Evolutionary conservation across 2,888 invertebrate species (phyloP).

Genomic region (Lasiommata megera): DNA sequence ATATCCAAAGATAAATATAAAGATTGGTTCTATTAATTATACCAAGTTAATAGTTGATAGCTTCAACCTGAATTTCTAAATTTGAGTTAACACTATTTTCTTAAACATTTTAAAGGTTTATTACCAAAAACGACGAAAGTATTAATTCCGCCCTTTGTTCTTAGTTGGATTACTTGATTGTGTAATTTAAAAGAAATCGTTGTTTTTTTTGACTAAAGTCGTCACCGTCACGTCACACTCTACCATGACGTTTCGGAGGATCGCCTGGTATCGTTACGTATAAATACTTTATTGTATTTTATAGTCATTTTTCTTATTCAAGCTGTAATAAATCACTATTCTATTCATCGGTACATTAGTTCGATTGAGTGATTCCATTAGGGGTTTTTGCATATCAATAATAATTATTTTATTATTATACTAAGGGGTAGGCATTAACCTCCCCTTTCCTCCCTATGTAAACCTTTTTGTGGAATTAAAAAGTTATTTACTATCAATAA

Average conservation of each 20-base stretch:
- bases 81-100: too few species aligned
- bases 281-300: slow-evolving; percentile 55
- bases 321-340: slow-evolving; percentile 70
- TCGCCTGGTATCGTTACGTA: slow-evolving; percentile 16
- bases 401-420: slow-evolving; percentile 51
- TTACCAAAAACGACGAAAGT: too few species aligned
- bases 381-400: slow-evolving; percentile 71
- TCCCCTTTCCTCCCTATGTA: background rate
- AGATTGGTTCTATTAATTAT: too few species aligned
- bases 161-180: too few species aligned
- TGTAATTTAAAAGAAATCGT: too few species aligned
- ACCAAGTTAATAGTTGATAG: too few species aligned
- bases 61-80: too few species aligned
- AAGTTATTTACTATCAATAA: background rate
- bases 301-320: slow-evolving; percentile 76
- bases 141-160: too few species aligned
- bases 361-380: slow-evolving; percentile 78
- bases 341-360: slow-evolving; percentile 72
- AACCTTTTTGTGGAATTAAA: slow-evolving; percentile 1
- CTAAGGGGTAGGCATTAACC: background rate
- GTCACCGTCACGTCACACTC: too few species aligned
- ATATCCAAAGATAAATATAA: too few species aligned
- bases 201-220: background rate
- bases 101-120: too few species aligned
- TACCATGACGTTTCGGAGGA: background rate